Percentiles rank a stretch among this genome's conserved stretches.
Conservation (phyloP, 2,113 vertebrate species). For the Stegastes partitus region DNA sequence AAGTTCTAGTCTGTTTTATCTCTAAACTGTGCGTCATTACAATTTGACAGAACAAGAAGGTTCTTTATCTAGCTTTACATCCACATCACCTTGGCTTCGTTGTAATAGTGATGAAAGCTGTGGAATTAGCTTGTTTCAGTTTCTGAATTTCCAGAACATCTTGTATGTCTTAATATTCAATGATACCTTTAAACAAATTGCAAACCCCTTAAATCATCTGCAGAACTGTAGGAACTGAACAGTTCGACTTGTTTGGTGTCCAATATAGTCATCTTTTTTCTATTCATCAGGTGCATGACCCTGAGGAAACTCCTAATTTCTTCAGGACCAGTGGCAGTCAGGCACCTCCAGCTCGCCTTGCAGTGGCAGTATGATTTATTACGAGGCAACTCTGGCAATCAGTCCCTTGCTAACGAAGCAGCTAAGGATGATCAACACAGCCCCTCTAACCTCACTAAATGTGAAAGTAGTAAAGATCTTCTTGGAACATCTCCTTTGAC, state of each 20-base stretch:
- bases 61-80: no score
- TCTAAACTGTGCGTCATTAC: no score
- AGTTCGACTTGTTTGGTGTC: no score
- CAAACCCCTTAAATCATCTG: no score
- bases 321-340: conserved; percentile 55
- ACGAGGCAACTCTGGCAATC: conserved; percentile 4
- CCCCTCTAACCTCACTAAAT: background rate
- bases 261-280: background rate
- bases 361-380: conserved; percentile 84
- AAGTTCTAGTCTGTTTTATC: no score
- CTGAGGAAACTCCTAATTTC: conserved; percentile 79
- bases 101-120: no score
- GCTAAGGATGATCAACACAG: background rate
- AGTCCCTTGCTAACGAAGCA: background rate
- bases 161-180: no score
- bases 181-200: no score
- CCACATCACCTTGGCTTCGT: no score
- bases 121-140: no score
- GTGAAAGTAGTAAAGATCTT: background rate
- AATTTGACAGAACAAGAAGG: no score
- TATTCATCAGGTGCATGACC: conserved; percentile 76
- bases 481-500: background rate
- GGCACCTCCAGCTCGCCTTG: conserved; percentile 78
- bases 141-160: no score
- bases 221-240: background rate